Conservation (phyloP, 53 echinoderm and acorn worm species). For the Glandiceps talaboti region DNA sequence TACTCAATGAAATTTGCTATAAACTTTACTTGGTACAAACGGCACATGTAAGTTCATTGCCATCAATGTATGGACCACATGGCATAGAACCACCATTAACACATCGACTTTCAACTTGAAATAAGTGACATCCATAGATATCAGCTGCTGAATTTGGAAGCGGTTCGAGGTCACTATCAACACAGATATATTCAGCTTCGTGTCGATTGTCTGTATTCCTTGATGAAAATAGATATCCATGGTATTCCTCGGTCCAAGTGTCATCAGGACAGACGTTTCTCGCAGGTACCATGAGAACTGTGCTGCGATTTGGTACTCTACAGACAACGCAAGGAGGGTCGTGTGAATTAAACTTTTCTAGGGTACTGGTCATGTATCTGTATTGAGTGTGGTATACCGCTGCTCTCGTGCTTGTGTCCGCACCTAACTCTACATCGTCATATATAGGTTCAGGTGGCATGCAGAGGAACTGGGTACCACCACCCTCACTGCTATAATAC, state of each 20-base stretch:
- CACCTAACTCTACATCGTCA: slow-evolving; percentile 15
- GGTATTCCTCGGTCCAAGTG: slow-evolving; percentile 20
- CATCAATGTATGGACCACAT: slow-evolving; percentile 13
- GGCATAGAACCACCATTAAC: slow-evolving; percentile 7
- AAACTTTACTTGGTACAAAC: slow-evolving; percentile 27
- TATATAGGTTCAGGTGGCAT: slow-evolving; percentile 42
- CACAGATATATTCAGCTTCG: slow-evolving; percentile 10
- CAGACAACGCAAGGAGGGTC: slow-evolving; percentile 26
- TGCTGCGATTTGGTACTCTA: slow-evolving; percentile 1
- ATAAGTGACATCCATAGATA: slow-evolving; percentile 7
- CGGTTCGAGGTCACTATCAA: slow-evolving; percentile 7
- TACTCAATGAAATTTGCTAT: no score
- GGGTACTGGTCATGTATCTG: slow-evolving; percentile 3
- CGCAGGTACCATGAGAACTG: slow-evolving; percentile 16
- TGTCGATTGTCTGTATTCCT: no score
- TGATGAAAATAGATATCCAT: slow-evolving; percentile 16
- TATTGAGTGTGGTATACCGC: slow-evolving; percentile 17
- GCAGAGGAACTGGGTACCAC: slow-evolving; percentile 37
- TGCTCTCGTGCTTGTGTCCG: slow-evolving; percentile 3
- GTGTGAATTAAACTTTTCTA: no score
- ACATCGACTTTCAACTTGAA: slow-evolving; percentile 15
- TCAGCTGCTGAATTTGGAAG: neutral
- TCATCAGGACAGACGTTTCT: slow-evolving; percentile 8
- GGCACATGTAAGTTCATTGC: slow-evolving; percentile 21
- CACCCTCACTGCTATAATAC: slow-evolving; percentile 19